Evolutionary conservation across 2,113 vertebrate species (phyloP).

Genomic region (Seriola aureovittata): DNA sequence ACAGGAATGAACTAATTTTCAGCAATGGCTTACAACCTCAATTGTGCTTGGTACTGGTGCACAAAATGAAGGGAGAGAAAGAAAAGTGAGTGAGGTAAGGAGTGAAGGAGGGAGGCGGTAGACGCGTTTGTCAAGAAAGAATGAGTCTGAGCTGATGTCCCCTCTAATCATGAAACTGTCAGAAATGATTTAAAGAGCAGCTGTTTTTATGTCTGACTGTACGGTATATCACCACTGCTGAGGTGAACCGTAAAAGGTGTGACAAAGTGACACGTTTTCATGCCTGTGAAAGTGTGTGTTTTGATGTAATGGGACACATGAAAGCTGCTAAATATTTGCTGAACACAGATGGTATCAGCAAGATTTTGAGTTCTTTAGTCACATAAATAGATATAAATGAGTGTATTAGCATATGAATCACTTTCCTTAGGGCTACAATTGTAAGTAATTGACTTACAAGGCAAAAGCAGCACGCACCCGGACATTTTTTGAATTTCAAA

Average conservation of each 20-base stretch:
- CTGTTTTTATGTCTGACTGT: conserved; percentile 22
- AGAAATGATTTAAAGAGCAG: conserved; percentile 52
- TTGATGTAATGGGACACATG: not conserved
- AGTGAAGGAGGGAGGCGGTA: not conserved
- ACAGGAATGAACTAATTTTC: not conserved
- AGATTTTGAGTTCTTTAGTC: not conserved
- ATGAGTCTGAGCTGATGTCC: conserved; percentile 21
- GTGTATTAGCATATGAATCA: not conserved
- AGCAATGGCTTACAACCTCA: not conserved
- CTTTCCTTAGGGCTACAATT: not conserved
- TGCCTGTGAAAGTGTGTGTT: not conserved
- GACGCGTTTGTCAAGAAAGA: conserved; percentile 35
- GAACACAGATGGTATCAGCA: not conserved
- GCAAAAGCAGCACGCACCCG: not conserved
- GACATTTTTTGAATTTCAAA: not conserved
- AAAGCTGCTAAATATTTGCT: not conserved
- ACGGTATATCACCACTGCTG: conserved; percentile 31
- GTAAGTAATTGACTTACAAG: not conserved
- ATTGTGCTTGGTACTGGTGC: not conserved
- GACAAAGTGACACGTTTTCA: not conserved
- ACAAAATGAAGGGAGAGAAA: not conserved
- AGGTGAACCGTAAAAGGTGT: conserved; percentile 12
- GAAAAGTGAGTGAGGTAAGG: not conserved
- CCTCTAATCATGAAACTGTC: conserved; percentile 63
- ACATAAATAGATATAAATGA: not conserved